These are phyloP conservation scores for Nemotelus pantherinus DNA, from an alignment of 2,888 invertebrate species.

Conservation along the genomic window DNA sequence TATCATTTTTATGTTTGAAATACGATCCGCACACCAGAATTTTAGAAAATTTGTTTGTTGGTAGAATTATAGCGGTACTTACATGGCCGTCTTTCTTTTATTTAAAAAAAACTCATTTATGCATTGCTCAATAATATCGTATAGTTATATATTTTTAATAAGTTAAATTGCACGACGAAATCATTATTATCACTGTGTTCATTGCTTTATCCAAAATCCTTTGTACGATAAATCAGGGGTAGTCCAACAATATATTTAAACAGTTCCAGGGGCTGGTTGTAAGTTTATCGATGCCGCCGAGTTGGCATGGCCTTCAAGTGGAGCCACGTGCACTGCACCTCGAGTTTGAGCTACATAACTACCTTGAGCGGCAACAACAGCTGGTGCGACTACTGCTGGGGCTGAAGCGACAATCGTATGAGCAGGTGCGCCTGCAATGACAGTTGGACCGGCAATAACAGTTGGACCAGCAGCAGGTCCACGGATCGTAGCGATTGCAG, in stretches of 20 bases:
- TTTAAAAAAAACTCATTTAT: too few species aligned
- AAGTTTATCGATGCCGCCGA: slow-evolving; percentile 46
- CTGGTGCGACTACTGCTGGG: slow-evolving; percentile 30
- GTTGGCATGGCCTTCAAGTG: slow-evolving; percentile 61
- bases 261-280: slow-evolving; percentile 39
- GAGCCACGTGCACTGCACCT: slow-evolving; percentile 64
- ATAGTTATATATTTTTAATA: too few species aligned
- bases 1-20: too few species aligned
- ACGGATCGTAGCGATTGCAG: slow-evolving; percentile 9
- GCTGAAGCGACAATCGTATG: slow-evolving; percentile 12
- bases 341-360: slow-evolving; percentile 62
- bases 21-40: too few species aligned
- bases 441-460: slow-evolving; percentile 48
- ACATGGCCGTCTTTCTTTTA: too few species aligned
- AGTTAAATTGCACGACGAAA: too few species aligned
- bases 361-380: slow-evolving; percentile 29
- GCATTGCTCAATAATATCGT: too few species aligned
- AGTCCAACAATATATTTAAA: slow-evolving; percentile 2
- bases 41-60: too few species aligned
- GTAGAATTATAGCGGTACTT: too few species aligned
- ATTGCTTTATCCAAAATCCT: too few species aligned
- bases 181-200: too few species aligned
- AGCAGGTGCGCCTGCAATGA: slow-evolving; percentile 52
- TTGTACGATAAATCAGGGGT: too few species aligned
- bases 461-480: slow-evolving; percentile 32